A percentile compares a stretch with the other conserved stretches of the same genome.
phyloP scores from a whole-genome alignment of 2,888 invertebrate genomes.

The Taenaris catops region DNA sequence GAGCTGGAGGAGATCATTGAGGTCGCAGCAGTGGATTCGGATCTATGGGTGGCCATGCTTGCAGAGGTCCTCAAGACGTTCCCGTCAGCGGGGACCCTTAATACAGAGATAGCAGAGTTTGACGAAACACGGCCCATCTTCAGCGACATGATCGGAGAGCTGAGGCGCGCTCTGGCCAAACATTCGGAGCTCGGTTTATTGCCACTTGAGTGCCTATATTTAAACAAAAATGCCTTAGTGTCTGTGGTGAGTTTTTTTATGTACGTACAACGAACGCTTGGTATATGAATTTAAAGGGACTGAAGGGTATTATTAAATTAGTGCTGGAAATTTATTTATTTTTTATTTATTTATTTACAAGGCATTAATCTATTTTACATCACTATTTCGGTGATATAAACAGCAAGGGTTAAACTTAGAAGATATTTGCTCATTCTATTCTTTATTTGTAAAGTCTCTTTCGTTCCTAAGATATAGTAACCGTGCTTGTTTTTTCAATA shows the following conservation, averaged over 20 bases:
- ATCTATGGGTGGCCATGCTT: slow-evolving; percentile 98
- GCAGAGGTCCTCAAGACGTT: slow-evolving; percentile 97
- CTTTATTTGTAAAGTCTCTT: too few relatives aligned
- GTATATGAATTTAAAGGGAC: too few relatives aligned
- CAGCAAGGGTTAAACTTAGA: too few relatives aligned
- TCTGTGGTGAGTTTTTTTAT: slow-evolving; percentile 85
- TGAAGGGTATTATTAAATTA: too few relatives aligned
- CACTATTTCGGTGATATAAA: too few relatives aligned
- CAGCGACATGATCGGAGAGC: slow-evolving; percentile 92
- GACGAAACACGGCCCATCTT: slow-evolving; percentile 95
- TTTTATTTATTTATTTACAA: too few relatives aligned
- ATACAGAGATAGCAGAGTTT: slow-evolving; percentile 92
- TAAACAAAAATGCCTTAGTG: slow-evolving; percentile 94
- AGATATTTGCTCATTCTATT: too few relatives aligned
- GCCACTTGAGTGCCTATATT: slow-evolving; percentile 97
- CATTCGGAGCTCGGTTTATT: slow-evolving; percentile 92
- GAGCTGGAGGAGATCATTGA: slow-evolving; percentile 97
- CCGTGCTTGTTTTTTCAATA: too few relatives aligned
- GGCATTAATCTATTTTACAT: too few relatives aligned
- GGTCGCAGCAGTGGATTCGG: slow-evolving; percentile 94
- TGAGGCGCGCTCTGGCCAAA: slow-evolving; percentile 89
- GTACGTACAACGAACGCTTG: neutral
- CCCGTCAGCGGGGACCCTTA: slow-evolving; percentile 93
- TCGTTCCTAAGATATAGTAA: too few relatives aligned
- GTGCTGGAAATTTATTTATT: too few relatives aligned